A percentile compares a stretch with the other conserved stretches of the same genome.
Conservation (phyloP, 2,797 vertebrate genomes). For the Acrossocheilus fasciatus region DNA sequence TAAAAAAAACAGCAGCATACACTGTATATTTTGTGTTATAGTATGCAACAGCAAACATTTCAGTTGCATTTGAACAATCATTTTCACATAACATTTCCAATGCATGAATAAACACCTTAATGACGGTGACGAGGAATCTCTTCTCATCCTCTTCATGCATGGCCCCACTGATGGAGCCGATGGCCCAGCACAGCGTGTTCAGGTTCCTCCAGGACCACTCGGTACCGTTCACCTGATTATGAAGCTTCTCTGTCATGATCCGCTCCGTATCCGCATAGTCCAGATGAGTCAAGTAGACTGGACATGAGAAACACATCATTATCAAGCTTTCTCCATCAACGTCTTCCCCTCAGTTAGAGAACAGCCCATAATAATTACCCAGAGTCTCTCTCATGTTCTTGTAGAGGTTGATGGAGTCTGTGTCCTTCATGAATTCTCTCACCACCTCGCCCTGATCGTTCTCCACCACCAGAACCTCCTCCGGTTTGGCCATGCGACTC, state of each 20-base stretch:
- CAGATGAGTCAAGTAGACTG: conserved; percentile 97
- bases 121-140: conserved; percentile 97
- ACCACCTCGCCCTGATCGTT: conserved; percentile 99
- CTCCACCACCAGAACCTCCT: conserved; percentile 97
- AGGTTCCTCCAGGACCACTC: conserved; percentile 99
- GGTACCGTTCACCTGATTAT: conserved; percentile 97
- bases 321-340: neutral
- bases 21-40: neutral
- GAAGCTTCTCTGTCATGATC: conserved; percentile 99
- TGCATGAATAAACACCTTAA: conserved; percentile 83
- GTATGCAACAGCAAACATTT: neutral
- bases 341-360: neutral
- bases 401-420: conserved; percentile 98
- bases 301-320: neutral
- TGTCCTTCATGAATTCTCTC: conserved; percentile 99
- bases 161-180: conserved; percentile 97
- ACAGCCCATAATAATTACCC: conserved; percentile 75
- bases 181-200: conserved; percentile 97
- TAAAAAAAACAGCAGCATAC: neutral
- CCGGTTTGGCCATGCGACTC: conserved; percentile 98
- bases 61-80: neutral
- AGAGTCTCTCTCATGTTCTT: conserved; percentile 99
- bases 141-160: conserved; percentile 99
- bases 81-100: neutral
- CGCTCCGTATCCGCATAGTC: conserved; percentile 97